Evolutionary conservation across 2,888 invertebrate species (phyloP), one percentile per base, ranked within the genome.

Genomic region (Anodontia alba): DNA sequence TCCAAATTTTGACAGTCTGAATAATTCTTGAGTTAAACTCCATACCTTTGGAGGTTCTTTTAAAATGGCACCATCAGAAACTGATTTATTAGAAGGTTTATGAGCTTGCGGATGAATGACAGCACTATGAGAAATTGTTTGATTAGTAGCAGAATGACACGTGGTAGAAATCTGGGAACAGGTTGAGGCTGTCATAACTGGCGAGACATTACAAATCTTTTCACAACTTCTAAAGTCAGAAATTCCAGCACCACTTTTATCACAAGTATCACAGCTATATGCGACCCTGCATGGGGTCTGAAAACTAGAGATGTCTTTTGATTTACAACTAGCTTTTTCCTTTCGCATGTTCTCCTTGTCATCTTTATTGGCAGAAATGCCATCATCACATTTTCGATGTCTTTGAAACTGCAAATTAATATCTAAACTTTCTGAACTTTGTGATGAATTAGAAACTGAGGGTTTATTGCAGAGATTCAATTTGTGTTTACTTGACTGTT

Each of bases 1-100:
- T 12, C 94, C 94, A 90, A 93, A 93, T 73, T 92, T 94, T 36
- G 94, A 93, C 72, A 95, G 90, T 86, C 94, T 93, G 81, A 94
- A 94, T 57, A 95, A 91, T 90, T 95, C 95, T 78, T 93, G 93
- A 5, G 95, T 95, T 54, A 95, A 91, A 88, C 94, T 94, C 93
- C 94, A 93, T n/a, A 91, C 88, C 80, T 92, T 91, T 8, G 90
- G 91, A 51, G 73, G 84, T 73, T 84, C 86, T 29, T 77, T 73
- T 51, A 77, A 51, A 51, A 79, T 76, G 79, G 81, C 83, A 83
- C 81, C 83, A 43, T 79, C 78, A 42, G 78, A 78, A 66, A 83
- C 67, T 62, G 62, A 62, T 33, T 33, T 62, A 33, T 62, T 62
- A 66, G 78, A 70, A 72, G 42, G 79, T 66, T 75, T 75, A 62